Evolutionary conservation across 2,888 invertebrate species (phyloP), one percentile per base, ranked within the genome.

Genomic region (Polyploca ridens): DNA sequence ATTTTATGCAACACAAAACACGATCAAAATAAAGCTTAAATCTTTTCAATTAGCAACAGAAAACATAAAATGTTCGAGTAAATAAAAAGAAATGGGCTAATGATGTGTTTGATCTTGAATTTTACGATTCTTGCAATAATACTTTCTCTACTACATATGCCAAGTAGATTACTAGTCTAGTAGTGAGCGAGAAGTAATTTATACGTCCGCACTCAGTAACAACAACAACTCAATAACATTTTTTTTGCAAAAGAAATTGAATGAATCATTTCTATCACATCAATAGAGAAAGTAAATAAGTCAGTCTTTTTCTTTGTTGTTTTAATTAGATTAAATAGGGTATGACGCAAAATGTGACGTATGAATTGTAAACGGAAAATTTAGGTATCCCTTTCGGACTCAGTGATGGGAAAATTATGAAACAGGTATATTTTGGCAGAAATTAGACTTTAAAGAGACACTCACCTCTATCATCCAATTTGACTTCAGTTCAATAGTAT

Each of bases 101-200:
- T 38, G 64, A 27, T 62, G n/a, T 74, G 72, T 78, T 79, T 80
- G 78, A 79, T 83, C 78, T 79, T 78, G 77, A 78, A 79, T 74
- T 73, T 71, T 68, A 73, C 69, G 62, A 62, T 59, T 66, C 61
- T 63, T 65, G n/a, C 65, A 59, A n/a, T n/a, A 70, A 67, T 66
- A 66, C 67, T 71, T 70, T 66, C 58, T 64, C 69, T 66, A 63
- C 62, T 76, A 73, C 78, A 72, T 69, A 70, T 79, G 87, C 85
- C 87, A 85, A 87, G 73, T 87, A 76, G 85, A 86, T 87, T 86
- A 86, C 84, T 82, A 84, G 79, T 84, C 83, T 81, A 76, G 68
- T 73, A 75, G 75, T 77, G 71, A 71, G 69, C 69, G 71, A 70
- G 78, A 78, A 76, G 67, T 78, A 78, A 83, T 83, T 80, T 81